A percentile compares a stretch with the other conserved stretches of the same genome.
Conservation (phyloP, 2,797 vertebrate species). For the Onychomys leucogaster region DNA sequence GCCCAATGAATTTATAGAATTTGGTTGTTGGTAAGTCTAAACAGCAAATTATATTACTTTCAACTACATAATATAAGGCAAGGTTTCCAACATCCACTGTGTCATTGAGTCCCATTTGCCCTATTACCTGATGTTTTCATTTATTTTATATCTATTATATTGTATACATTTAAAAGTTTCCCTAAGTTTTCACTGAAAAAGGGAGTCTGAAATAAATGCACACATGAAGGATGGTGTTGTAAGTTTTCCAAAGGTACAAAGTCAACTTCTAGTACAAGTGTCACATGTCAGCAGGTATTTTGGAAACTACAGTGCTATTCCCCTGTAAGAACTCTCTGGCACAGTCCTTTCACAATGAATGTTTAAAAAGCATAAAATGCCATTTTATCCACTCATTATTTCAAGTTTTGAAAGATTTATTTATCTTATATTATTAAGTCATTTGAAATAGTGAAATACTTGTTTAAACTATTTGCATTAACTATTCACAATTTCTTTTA, state of each 20-base stretch:
- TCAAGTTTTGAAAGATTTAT: slow-evolving; percentile 1
- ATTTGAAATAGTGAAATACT: neutral
- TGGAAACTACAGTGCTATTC: neutral
- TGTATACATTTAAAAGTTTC: neutral
- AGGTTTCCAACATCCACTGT: neutral
- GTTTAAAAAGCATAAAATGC: neutral
- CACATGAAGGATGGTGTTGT: neutral
- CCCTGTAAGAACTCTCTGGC: neutral
- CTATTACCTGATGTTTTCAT: neutral
- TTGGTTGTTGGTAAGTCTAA: too few relatives aligned
- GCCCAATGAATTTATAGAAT: neutral
- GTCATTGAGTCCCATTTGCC: neutral
- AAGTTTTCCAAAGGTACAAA: neutral
- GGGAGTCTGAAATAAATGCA: neutral
- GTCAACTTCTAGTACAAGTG: neutral
- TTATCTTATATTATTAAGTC: neutral
- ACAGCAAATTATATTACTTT: too few relatives aligned
- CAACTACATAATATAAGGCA: too few relatives aligned
- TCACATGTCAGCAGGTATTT: neutral
- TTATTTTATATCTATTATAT: neutral
- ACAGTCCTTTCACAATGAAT: neutral
- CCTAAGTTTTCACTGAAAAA: neutral
- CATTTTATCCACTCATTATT: neutral
- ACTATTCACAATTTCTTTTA: neutral
- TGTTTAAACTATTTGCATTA: neutral